Evolutionary conservation across 2,797 vertebrate genomes (phyloP).

Genomic region (Orestias chungarensis): DNA sequence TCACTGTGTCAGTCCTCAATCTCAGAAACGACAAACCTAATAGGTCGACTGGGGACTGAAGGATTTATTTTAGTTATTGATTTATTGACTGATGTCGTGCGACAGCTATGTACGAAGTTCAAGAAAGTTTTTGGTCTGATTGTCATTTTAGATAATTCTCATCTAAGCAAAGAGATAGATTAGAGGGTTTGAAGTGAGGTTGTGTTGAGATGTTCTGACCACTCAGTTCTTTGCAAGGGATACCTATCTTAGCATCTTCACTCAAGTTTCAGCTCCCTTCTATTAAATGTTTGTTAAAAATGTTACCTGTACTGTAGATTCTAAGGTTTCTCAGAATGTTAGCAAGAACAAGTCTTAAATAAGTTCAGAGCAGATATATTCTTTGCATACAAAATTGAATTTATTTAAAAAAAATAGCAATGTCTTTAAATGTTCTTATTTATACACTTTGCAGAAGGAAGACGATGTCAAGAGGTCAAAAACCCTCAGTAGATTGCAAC

Average conservation of each 20-base stretch:
- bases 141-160: slow-evolving; percentile 5
- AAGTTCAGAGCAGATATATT: not conserved
- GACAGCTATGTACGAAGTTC: slow-evolving; percentile 37
- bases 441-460: not conserved
- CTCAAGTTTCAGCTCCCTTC: not conserved
- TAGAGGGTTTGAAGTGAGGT: not conserved
- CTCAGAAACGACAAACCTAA: slow-evolving; percentile 44
- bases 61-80: slow-evolving; percentile 48
- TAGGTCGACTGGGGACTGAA: slow-evolving; percentile 30
- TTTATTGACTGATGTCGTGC: slow-evolving; percentile 48
- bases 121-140: slow-evolving; percentile 8
- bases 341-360: not conserved
- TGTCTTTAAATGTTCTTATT: not conserved
- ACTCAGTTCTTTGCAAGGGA: not conserved
- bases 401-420: not conserved
- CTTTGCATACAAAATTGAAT: not conserved
- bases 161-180: not conserved
- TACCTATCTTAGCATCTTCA: not conserved
- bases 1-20: slow-evolving; percentile 4
- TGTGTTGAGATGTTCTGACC: not conserved
- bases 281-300: not conserved
- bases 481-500: not conserved
- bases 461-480: not conserved
- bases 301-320: not conserved
- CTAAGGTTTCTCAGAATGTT: too few relatives aligned